Evolutionary conservation across 2,888 invertebrate genomes (phyloP), one percentile per base, ranked within the genome.

Genomic region (Dysmachus trigonus): DNA sequence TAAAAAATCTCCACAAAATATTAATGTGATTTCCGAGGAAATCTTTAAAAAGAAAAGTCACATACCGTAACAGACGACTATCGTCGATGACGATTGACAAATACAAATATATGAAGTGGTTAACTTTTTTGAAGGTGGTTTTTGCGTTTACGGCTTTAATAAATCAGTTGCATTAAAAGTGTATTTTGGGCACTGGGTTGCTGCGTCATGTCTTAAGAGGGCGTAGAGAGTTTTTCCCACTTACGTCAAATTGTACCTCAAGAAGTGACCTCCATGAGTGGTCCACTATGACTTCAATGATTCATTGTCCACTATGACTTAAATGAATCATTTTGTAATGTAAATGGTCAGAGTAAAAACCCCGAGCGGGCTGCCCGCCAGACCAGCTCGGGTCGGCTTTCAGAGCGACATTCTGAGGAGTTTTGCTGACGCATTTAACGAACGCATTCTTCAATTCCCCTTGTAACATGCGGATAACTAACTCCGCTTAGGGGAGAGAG

Each of bases 321-420:
- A 73, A 73, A 35, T 73, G 73, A 73, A 8, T 73, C 73, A 73
- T 73, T 31, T 30, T 73, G n/a, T 73, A 33, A 31, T 33, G 33
- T 73, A n/a, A 35, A 73, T 33, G 73, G 73, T 73, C 73, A 73
- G 73, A 73, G 73, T 27, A 35, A 73, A 73, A 73, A 27, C 73
- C 73, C 72, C 72, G 72, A 72, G 31, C 30, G 31, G 27, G 30
- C 72, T 22, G 6, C n/a, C 2, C n/a, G n/a, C n/a, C 62, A 8
- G 62, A 27, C 62, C 22, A 62, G 13, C 22, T 22, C 18, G 73
- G 0, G 3, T n/a, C 15, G 13, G 73, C 73, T 62, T 27, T 62
- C 27, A 27, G 62, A 62, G 10, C 10, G 62, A 62, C 62, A 62
- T 62, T 62, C 27, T 62, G 27, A 18, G 22, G 27, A 62, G 62